Conservation (phyloP, 2,888 invertebrate genomes). For the Nephrotoma appendiculata region DNA sequence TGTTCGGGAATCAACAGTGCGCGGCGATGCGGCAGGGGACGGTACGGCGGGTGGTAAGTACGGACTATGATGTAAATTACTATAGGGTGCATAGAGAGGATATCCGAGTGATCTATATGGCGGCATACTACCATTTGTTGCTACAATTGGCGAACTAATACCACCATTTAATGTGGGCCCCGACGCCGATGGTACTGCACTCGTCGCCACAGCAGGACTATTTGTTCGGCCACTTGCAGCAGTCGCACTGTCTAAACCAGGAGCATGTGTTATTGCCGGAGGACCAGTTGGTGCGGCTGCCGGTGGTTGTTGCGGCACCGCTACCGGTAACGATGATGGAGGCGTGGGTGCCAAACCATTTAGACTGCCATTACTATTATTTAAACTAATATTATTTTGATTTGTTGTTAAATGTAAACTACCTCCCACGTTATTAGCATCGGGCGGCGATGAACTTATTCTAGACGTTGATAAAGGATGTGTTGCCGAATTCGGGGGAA, state of each 20-base stretch:
- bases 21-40: conserved; percentile 46
- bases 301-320: conserved; percentile 19
- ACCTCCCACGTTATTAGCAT: conserved; percentile 17
- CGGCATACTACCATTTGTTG: conserved; percentile 21
- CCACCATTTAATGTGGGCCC: conserved; percentile 22
- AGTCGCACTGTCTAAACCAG: conserved; percentile 22
- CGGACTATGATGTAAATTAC: conserved; percentile 55
- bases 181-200: conserved; percentile 18
- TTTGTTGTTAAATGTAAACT: conserved; percentile 14
- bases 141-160: conserved; percentile 18
- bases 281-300: conserved; percentile 27
- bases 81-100: conserved; percentile 64
- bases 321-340: conserved; percentile 24
- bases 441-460: conserved; percentile 14
- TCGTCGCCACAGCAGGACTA: conserved; percentile 26
- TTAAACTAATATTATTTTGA: conserved; percentile 16
- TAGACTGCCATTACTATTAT: conserved; percentile 16
- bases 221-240: conserved; percentile 34
- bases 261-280: conserved; percentile 23
- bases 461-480: conserved; percentile 18
- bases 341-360: conserved; percentile 33
- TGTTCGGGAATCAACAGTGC: conserved; percentile 38
- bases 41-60: conserved; percentile 49
- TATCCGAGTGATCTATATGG: conserved; percentile 29
- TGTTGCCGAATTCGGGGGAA: conserved; percentile 20